phyloP scores from a whole-genome alignment of 2,797 vertebrate genomes.

The Sebastes oblongus region DNA sequence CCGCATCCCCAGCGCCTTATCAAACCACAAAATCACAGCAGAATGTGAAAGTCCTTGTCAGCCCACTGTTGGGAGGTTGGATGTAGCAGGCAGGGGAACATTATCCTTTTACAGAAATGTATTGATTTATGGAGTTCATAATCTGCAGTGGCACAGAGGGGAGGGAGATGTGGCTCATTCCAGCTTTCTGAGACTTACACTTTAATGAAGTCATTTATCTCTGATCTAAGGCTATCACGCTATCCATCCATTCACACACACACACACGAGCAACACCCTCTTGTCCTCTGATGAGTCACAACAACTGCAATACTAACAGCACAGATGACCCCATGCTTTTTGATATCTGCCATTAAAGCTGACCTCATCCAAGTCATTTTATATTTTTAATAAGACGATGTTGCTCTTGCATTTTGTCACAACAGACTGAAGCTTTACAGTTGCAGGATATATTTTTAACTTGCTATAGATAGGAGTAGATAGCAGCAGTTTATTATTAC shows the following conservation, averaged over 20 bases:
- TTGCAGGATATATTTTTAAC: neutral
- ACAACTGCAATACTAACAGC: slow-evolving; percentile 8
- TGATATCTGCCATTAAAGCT: slow-evolving; percentile 10
- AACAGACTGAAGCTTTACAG: slow-evolving; percentile 1
- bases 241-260: slow-evolving; percentile 37
- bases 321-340: slow-evolving; percentile 5
- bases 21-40: slow-evolving; percentile 16
- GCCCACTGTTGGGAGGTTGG: slow-evolving; percentile 43
- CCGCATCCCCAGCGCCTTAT: neutral
- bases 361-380: neutral
- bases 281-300: slow-evolving; percentile 41
- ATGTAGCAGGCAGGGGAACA: slow-evolving; percentile 41
- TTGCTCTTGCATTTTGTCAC: neutral
- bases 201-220: slow-evolving; percentile 87
- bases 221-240: slow-evolving; percentile 75
- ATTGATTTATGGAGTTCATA: slow-evolving; percentile 83
- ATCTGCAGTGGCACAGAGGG: slow-evolving; percentile 71
- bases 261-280: slow-evolving; percentile 6
- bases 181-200: slow-evolving; percentile 71
- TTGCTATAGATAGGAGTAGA: slow-evolving; percentile 8
- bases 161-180: slow-evolving; percentile 71
- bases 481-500: slow-evolving; percentile 25
- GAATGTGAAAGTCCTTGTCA: slow-evolving; percentile 38
- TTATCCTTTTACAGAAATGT: slow-evolving; percentile 71
- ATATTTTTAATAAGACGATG: neutral